phyloP scores from a whole-genome alignment of 2,113 vertebrate genomes.

The Scatophagus argus region DNA sequence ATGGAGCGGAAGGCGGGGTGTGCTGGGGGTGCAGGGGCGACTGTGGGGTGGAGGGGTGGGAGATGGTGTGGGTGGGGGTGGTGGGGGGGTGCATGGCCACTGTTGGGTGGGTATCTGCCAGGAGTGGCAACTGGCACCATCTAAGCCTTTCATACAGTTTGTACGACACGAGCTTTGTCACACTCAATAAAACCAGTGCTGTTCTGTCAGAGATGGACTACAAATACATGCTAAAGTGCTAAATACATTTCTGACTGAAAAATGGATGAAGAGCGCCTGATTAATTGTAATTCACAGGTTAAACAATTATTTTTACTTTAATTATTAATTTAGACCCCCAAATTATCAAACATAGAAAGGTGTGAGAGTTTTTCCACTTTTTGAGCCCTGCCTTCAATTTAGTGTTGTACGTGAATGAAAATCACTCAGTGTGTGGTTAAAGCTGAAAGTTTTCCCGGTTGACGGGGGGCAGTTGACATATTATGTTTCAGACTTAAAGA shows the following conservation, averaged over 20 bases:
- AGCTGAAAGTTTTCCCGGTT: no score
- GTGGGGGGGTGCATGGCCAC: slow-evolving; percentile 10
- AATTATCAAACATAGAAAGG: background rate
- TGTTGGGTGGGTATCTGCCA: slow-evolving; percentile 51
- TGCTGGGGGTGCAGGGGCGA: slow-evolving; percentile 51
- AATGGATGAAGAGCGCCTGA: background rate
- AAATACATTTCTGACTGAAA: background rate
- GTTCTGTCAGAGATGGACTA: background rate
- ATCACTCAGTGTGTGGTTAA: no score
- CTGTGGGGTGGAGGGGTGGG: slow-evolving; percentile 39
- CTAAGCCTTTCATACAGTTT: slow-evolving; percentile 32
- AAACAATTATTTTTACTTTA: background rate
- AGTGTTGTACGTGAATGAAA: background rate
- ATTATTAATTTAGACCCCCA: background rate
- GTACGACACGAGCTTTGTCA: slow-evolving; percentile 26
- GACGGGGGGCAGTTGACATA: no score
- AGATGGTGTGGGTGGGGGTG: slow-evolving; percentile 17
- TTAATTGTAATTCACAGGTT: background rate
- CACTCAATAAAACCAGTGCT: slow-evolving; percentile 21
- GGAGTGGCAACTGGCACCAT: slow-evolving; percentile 53
- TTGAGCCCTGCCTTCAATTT: background rate
- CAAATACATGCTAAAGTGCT: slow-evolving; percentile 12
- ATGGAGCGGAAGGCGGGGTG: slow-evolving; percentile 80
- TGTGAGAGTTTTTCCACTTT: background rate
- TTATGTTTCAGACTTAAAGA: background rate